Conservation (phyloP, 2,888 invertebrate species). For the Yponomeuta evonymella region DNA sequence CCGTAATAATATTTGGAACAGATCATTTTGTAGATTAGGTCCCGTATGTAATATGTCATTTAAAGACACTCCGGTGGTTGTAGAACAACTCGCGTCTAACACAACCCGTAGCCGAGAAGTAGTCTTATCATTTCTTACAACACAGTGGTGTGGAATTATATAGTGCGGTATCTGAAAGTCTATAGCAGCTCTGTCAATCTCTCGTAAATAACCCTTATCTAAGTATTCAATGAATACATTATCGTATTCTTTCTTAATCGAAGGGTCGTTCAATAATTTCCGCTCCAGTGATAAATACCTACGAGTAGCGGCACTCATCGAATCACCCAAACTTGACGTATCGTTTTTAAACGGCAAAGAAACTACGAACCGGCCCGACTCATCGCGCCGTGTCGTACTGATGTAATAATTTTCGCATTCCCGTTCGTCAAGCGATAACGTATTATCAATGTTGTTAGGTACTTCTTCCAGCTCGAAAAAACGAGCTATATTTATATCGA, state of each 20-base stretch:
- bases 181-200: too few species aligned
- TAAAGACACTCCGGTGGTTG: conserved; percentile 12
- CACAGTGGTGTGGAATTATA: too few species aligned
- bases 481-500: too few species aligned
- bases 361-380: not conserved
- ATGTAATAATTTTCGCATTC: not conserved
- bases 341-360: conserved; percentile 11
- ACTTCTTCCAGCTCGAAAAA: too few species aligned
- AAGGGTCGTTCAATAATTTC: not conserved
- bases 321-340: not conserved
- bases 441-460: too few species aligned
- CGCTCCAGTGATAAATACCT: conserved; percentile 7
- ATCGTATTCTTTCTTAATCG: too few species aligned
- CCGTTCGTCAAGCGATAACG: not conserved
- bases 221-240: too few species aligned
- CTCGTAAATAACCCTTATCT: too few species aligned
- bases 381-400: not conserved
- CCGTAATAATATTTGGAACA: too few species aligned
- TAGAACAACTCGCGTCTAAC: not conserved
- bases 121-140: too few species aligned
- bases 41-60: conserved; percentile 17
- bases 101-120: too few species aligned
- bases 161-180: too few species aligned
- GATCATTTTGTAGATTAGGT: conserved; percentile 7
- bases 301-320: not conserved